These are phyloP conservation scores for Drosophila recens DNA, from an alignment of 2,888 invertebrate species.

Conservation along the genomic window DNA sequence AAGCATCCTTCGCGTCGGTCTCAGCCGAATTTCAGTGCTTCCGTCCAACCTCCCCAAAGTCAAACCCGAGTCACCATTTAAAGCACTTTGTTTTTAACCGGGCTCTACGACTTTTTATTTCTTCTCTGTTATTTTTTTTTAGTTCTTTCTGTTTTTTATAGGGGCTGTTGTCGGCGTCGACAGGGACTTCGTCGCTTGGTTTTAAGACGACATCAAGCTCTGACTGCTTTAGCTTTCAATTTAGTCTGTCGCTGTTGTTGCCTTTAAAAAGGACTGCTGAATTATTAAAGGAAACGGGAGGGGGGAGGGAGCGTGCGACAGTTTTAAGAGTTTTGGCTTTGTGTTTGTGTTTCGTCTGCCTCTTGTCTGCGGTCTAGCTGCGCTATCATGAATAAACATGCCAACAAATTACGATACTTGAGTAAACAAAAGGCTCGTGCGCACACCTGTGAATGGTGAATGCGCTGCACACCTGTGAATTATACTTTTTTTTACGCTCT, in stretches of 20 bases:
- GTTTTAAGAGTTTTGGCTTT: slow-evolving; percentile 11
- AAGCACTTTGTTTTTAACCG: slow-evolving; percentile 54
- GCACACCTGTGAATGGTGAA: slow-evolving; percentile 54
- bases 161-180: slow-evolving; percentile 27
- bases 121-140: slow-evolving; percentile 8
- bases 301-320: not conserved
- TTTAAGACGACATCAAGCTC: slow-evolving; percentile 49
- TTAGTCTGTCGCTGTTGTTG: slow-evolving; percentile 31
- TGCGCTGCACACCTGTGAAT: slow-evolving; percentile 50
- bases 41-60: slow-evolving; percentile 4
- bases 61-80: slow-evolving; percentile 46
- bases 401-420: slow-evolving; percentile 72
- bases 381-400: slow-evolving; percentile 65
- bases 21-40: slow-evolving; percentile 30
- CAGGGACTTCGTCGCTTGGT: slow-evolving; percentile 35
- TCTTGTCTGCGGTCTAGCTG: slow-evolving; percentile 52
- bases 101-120: slow-evolving; percentile 23
- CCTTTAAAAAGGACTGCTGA: slow-evolving; percentile 49
- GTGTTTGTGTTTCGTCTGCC: slow-evolving; percentile 43
- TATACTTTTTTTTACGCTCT: slow-evolving; percentile 13
- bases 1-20: slow-evolving; percentile 30
- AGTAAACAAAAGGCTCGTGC: slow-evolving; percentile 45
- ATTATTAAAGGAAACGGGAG: slow-evolving; percentile 64
- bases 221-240: slow-evolving; percentile 69
- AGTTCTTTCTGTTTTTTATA: slow-evolving; percentile 15